A percentile compares a stretch with the other conserved stretches of the same genome.
Conservation (phyloP, 2,888 invertebrate genomes). For the Andrena bucephala region DNA sequence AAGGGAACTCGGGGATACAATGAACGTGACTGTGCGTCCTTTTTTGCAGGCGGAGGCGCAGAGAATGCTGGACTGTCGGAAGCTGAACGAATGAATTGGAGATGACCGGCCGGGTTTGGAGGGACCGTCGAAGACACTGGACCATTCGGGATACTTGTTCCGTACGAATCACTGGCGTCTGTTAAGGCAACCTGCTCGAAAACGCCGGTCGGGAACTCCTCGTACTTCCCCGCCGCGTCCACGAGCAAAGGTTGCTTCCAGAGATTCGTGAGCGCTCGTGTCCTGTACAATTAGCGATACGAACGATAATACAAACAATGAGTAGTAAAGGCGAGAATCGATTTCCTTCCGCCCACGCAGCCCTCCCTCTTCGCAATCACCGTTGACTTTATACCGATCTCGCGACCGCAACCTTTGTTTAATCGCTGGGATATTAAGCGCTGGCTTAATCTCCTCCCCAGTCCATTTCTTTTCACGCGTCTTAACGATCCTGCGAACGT, state of each 20-base stretch:
- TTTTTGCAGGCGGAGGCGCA: slow-evolving; percentile 75
- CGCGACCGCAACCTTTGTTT: slow-evolving; percentile 21
- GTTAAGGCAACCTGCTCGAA: slow-evolving; percentile 14
- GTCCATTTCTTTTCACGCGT: slow-evolving; percentile 16
- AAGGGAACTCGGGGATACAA: background rate
- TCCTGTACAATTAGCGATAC: slow-evolving; percentile 48
- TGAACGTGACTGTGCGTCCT: slow-evolving; percentile 1
- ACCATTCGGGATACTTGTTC: background rate
- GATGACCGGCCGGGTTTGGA: background rate
- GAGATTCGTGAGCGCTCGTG: slow-evolving; percentile 2
- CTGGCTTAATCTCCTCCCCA: slow-evolving; percentile 10
- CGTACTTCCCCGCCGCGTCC: background rate
- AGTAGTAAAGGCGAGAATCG: slow-evolving; percentile 39
- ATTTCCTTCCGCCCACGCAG: slow-evolving; percentile 13
- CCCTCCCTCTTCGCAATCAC: background rate
- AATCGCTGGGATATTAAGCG: background rate
- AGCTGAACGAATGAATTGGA: slow-evolving; percentile 63
- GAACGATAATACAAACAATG: slow-evolving; percentile 55
- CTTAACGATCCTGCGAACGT: slow-evolving; percentile 23
- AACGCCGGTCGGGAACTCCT: background rate
- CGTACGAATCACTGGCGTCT: background rate
- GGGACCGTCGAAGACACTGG: slow-evolving; percentile 12
- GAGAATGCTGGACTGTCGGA: slow-evolving; percentile 73
- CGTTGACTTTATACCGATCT: background rate
- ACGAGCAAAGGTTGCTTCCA: slow-evolving; percentile 2